These are phyloP conservation scores for Mormyrops boulengeri DNA, from an alignment of 2,797 vertebrate species.

Conservation along the genomic window DNA sequence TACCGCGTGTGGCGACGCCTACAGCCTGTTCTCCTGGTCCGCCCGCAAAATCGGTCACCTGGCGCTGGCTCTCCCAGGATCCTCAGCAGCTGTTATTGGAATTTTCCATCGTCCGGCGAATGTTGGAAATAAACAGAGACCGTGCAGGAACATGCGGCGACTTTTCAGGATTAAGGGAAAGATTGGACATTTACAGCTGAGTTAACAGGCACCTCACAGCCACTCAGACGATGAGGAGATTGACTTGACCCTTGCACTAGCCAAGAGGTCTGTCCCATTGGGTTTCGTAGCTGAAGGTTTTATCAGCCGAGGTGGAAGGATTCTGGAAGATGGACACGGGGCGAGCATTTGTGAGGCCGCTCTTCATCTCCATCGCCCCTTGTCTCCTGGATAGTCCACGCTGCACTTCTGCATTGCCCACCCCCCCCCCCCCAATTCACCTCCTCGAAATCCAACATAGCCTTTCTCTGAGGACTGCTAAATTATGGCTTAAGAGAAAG, in stretches of 20 bases:
- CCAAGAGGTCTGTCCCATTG: neutral
- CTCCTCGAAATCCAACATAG: conserved; percentile 18
- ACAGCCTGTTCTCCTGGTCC: neutral
- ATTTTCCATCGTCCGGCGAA: neutral
- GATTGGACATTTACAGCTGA: too few species aligned
- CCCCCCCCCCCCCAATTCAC: neutral
- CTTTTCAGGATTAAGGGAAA: neutral
- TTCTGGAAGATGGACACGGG: neutral
- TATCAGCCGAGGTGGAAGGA: neutral
- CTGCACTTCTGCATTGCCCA: neutral
- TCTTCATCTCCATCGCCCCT: neutral
- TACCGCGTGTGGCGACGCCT: neutral
- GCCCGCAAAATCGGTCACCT: neutral
- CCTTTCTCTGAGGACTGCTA: conserved; percentile 9
- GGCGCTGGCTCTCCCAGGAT: neutral
- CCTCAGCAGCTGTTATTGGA: neutral
- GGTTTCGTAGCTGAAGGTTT: neutral
- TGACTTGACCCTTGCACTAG: too few species aligned
- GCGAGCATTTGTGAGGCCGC: neutral
- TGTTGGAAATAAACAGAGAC: neutral
- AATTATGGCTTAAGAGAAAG: conserved; percentile 24
- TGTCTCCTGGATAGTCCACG: neutral
- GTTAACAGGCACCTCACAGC: neutral
- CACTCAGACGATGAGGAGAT: neutral
- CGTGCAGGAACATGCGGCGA: neutral